These are phyloP conservation scores for Muschampia plurimacula DNA, from an alignment of 2,888 invertebrate genomes.

Conservation along the genomic window DNA sequence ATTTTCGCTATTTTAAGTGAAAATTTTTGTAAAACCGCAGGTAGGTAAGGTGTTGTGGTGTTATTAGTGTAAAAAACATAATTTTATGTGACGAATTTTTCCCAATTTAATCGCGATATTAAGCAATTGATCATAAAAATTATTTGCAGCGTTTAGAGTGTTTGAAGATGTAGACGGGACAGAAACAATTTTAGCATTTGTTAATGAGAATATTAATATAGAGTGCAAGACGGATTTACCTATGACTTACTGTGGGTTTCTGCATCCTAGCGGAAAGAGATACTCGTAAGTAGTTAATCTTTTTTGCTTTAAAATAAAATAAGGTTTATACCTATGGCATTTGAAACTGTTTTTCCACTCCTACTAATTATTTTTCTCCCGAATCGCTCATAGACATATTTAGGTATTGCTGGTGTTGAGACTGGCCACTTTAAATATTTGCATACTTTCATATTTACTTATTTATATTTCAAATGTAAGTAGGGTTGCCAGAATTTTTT, in stretches of 20 bases:
- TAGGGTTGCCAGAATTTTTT: too few relatives aligned
- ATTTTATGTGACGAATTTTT: not conserved
- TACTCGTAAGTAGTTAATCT: conserved; percentile 68
- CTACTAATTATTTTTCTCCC: too few relatives aligned
- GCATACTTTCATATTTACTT: too few relatives aligned
- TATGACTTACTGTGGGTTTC: conserved; percentile 76
- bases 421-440: too few relatives aligned
- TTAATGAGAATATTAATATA: conserved; percentile 67
- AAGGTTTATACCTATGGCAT: too few relatives aligned
- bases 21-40: conserved; percentile 30
- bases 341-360: too few relatives aligned
- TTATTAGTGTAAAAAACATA: not conserved
- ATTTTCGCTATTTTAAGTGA: conserved; percentile 29
- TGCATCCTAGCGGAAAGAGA: conserved; percentile 73
- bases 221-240: conserved; percentile 68
- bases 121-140: not conserved
- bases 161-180: conserved; percentile 60
- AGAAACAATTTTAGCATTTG: conserved; percentile 69
- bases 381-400: too few relatives aligned
- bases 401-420: too few relatives aligned
- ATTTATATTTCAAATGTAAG: too few relatives aligned
- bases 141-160: conserved; percentile 64
- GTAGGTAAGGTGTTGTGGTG: conserved; percentile 26
- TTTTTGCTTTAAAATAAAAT: not conserved
- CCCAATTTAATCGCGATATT: not conserved